Conservation (phyloP, 2,797 vertebrate genomes). For the Carapus acus region DNA sequence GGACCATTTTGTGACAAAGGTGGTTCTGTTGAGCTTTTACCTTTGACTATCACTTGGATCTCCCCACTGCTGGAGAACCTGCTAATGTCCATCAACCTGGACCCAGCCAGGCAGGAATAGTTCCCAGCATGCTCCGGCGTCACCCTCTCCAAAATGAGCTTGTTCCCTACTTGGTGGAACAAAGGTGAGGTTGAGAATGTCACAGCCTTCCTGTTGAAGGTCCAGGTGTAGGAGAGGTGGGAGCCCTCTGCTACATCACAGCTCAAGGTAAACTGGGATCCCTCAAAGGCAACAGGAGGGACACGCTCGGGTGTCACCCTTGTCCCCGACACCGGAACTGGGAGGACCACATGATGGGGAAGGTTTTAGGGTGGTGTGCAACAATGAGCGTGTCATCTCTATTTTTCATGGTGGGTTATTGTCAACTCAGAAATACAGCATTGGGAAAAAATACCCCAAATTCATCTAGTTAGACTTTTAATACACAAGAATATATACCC, state of each 20-base stretch:
- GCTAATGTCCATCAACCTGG: conserved; percentile 31
- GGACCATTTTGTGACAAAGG: too few relatives aligned
- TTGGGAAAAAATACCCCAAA: too few relatives aligned
- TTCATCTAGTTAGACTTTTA: too few relatives aligned
- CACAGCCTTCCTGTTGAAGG: conserved; percentile 59
- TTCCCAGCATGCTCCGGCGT: conserved; percentile 54
- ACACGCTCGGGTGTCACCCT: conserved; percentile 57
- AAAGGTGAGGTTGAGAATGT: conserved; percentile 6
- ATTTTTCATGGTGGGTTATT: too few relatives aligned
- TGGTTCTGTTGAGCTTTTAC: conserved; percentile 42
- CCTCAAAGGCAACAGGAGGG: conserved; percentile 60
- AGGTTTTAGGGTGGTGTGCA: background rate
- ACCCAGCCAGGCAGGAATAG: conserved; percentile 66
- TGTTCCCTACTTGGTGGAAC: conserved; percentile 42
- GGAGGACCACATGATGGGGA: too few relatives aligned
- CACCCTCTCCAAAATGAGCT: conserved; percentile 50
- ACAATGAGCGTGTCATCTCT: background rate
- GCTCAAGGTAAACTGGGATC: conserved; percentile 53
- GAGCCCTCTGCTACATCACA: conserved; percentile 59
- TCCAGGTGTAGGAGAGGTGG: conserved; percentile 70
- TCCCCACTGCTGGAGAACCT: conserved; percentile 64
- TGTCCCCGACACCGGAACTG: conserved; percentile 59
- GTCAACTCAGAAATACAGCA: too few relatives aligned
- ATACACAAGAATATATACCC: too few relatives aligned
- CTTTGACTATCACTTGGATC: conserved; percentile 64